phyloP scores from a whole-genome alignment of 2,113 vertebrate genomes.

The human (Homo sapiens) region GRCh38 chr22:48156001-48156500 shows the following conservation, averaged over 20 bases:
- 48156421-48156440: accelerated
- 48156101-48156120: accelerated
- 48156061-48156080: accelerated
- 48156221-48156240: accelerated
- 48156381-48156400: not conserved
- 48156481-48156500: accelerated
- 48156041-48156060: accelerated
- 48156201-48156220: accelerated
- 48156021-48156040: accelerated
- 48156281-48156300: not conserved
- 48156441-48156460: accelerated
- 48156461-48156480: accelerated
- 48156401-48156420: accelerated
- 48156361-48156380: no score
- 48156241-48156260: accelerated
- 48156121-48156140: accelerated
- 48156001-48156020: accelerated
- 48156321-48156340: accelerated
- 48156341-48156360: accelerated
- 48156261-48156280: no score
- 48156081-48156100: accelerated
- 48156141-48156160: accelerated
- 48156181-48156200: accelerated
- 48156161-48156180: accelerated
- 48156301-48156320: accelerated